phyloP scores from a whole-genome alignment of 2,113 vertebrate genomes.

The Oxyura jamaicensis region DNA sequence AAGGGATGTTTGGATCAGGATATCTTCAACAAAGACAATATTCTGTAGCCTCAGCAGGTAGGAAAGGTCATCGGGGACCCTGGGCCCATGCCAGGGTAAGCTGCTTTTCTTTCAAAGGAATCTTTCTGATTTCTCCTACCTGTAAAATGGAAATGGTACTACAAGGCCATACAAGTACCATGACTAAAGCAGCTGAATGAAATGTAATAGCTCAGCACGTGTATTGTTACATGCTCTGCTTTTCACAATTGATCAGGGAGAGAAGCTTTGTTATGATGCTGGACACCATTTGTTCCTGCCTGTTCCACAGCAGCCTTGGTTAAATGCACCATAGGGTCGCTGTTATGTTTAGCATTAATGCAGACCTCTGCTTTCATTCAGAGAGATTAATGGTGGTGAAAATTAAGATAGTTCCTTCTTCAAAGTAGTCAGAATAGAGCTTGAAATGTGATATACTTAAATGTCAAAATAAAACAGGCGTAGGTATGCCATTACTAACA shows the following conservation, averaged over 20 bases:
- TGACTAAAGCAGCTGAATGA: neutral
- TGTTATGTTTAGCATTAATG: neutral
- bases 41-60: neutral
- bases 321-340: neutral
- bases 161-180: neutral
- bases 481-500: neutral
- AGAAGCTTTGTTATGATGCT: neutral
- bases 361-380: neutral
- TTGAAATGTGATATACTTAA: neutral
- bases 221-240: neutral
- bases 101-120: neutral
- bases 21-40: neutral
- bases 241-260: neutral
- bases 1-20: neutral
- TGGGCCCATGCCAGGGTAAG: neutral
- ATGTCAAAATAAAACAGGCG: neutral
- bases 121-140: neutral
- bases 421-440: neutral
- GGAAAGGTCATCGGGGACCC: too few relatives aligned
- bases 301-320: neutral
- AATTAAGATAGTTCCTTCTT: neutral
- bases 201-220: neutral
- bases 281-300: neutral
- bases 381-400: neutral
- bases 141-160: neutral